These are phyloP conservation scores for Ciconia maguari DNA, from an alignment of 2,113 vertebrate species.

Conservation along the genomic window DNA sequence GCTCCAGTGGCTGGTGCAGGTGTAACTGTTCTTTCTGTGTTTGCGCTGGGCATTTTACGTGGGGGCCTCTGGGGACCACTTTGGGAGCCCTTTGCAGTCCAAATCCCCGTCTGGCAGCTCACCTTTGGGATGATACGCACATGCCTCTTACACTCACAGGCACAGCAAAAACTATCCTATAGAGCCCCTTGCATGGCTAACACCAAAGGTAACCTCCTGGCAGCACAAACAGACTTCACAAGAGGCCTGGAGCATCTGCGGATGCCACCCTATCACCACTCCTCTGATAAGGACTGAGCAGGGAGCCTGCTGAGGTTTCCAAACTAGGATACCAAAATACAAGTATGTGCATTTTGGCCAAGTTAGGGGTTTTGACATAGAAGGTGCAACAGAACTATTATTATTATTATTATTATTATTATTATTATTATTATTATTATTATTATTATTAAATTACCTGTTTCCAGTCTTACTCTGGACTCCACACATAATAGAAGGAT, in stretches of 20 bases:
- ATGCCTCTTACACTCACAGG: background rate
- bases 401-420: accelerated
- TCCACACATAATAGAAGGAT: background rate
- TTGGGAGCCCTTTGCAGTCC: background rate
- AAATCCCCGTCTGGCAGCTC: background rate
- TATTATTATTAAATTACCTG: background rate
- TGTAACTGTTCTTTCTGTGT: background rate
- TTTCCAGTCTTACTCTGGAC: background rate
- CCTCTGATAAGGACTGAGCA: background rate
- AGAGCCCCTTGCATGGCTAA: background rate
- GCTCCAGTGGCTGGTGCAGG: background rate
- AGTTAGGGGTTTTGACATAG: background rate
- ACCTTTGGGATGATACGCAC: background rate
- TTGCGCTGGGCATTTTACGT: background rate
- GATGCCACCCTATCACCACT: background rate
- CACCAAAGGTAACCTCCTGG: background rate
- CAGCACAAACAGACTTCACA: background rate
- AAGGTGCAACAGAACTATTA: background rate
- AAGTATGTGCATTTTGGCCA: background rate
- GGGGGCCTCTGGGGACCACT: background rate
- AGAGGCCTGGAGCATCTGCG: background rate
- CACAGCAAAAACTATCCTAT: background rate
- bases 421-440: background rate
- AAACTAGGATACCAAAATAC: background rate
- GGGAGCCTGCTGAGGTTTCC: background rate